phyloP scores from a whole-genome alignment of 2,888 invertebrate species.

The Apantesis nais region DNA sequence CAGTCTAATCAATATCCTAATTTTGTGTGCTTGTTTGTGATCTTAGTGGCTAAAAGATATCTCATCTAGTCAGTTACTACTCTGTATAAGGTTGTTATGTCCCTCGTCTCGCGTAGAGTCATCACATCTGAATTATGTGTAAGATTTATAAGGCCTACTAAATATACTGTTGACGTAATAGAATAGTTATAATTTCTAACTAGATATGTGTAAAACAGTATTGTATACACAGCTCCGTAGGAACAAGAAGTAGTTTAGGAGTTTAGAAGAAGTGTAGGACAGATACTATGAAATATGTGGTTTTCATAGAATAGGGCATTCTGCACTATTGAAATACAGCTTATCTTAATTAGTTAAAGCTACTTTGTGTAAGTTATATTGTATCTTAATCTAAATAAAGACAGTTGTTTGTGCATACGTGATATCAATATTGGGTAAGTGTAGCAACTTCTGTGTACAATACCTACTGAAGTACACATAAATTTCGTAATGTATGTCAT shows the following conservation, averaged over 20 bases:
- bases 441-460: conserved; percentile 20
- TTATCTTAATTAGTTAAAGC: not conserved
- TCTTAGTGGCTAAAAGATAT: not conserved
- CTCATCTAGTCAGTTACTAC: not conserved
- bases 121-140: no score
- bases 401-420: conserved; percentile 28
- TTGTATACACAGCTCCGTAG: not conserved
- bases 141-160: not conserved
- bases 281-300: conserved; percentile 42
- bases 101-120: no score
- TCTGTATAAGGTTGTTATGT: not conserved
- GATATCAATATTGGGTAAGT: conserved; percentile 32
- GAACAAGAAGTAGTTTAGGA: no score
- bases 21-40: not conserved
- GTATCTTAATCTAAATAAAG: conserved; percentile 7
- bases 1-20: no score
- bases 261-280: no score
- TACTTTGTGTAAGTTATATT: not conserved
- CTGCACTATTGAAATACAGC: not conserved
- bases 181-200: not conserved
- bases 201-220: not conserved
- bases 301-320: conserved; percentile 2
- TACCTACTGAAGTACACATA: conserved; percentile 44
- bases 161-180: not conserved
- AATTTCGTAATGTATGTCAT: conserved; percentile 64